A percentile compares a stretch with the other conserved stretches of the same genome.
These are phyloP conservation scores for Elaphurus davidianus DNA, from an alignment of 2,113 vertebrate genomes.

Conservation along the genomic window DNA sequence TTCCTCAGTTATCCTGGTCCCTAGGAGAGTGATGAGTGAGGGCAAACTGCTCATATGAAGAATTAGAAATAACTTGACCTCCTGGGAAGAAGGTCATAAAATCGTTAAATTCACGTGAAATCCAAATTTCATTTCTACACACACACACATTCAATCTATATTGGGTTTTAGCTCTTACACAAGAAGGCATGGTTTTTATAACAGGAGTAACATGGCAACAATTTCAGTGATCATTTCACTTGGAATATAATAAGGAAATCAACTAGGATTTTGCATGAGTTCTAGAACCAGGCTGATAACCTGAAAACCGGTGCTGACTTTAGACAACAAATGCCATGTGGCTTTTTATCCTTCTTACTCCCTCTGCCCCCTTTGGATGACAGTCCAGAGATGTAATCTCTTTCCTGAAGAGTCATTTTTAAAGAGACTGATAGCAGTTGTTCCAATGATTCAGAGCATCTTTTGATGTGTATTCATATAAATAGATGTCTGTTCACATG, in stretches of 20 bases:
- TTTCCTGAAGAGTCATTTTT: constrained; percentile 28
- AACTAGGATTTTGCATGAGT: constrained; percentile 54
- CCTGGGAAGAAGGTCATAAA: constrained; percentile 55
- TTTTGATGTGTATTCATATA: not conserved
- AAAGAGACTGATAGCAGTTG: not conserved
- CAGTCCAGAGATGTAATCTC: constrained; percentile 6
- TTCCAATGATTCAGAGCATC: not conserved
- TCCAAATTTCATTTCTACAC: constrained; percentile 70
- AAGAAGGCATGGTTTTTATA: constrained; percentile 52
- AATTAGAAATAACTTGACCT: constrained; percentile 69
- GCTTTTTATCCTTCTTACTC: constrained; percentile 2
- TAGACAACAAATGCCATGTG: not conserved
- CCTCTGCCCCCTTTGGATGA: not conserved
- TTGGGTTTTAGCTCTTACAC: constrained; percentile 51
- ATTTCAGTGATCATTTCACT: constrained; percentile 52
- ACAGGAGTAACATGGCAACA: constrained; percentile 23
- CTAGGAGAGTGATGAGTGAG: not conserved
- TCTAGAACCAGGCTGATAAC: constrained; percentile 32
- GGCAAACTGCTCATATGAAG: constrained; percentile 12
- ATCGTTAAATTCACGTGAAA: constrained; percentile 56
- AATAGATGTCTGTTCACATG: not conserved
- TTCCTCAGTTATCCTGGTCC: not conserved
- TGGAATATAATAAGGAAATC: constrained; percentile 55
- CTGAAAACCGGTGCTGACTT: constrained; percentile 19
- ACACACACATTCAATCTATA: constrained; percentile 43